Percentiles rank a stretch among this genome's conserved stretches.
These are phyloP conservation scores for Drosophila maculinotata DNA, from an alignment of 2,888 invertebrate genomes.

Conservation along the genomic window DNA sequence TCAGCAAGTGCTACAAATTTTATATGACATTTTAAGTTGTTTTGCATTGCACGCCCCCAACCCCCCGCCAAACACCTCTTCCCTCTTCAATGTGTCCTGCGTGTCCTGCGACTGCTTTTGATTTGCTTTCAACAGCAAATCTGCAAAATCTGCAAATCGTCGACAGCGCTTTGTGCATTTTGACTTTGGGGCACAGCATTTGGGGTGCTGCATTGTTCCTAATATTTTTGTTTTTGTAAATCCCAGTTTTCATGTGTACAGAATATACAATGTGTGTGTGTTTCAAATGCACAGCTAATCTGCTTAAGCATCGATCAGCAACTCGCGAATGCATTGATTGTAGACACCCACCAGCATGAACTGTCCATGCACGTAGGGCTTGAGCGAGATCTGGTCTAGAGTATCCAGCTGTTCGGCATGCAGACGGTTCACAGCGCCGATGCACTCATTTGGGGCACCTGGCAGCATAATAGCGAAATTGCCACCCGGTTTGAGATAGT, in stretches of 20 bases:
- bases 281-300: too few species aligned
- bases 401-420: constrained; percentile 31
- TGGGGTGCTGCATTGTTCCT: constrained; percentile 40
- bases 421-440: constrained; percentile 14
- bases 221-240: constrained; percentile 2
- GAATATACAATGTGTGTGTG: not conserved
- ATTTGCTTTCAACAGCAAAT: constrained; percentile 64
- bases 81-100: not conserved
- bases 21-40: constrained; percentile 79
- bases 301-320: not conserved
- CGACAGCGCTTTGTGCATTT: constrained; percentile 54
- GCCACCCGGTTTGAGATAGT: constrained; percentile 40
- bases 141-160: constrained; percentile 41
- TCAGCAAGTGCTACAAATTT: constrained; percentile 77
- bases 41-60: constrained; percentile 62
- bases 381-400: constrained; percentile 33
- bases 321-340: constrained; percentile 8
- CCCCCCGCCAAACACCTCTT: not conserved
- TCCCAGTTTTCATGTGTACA: not conserved
- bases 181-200: constrained; percentile 60
- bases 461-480: constrained; percentile 37
- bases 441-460: not conserved
- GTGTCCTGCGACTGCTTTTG: constrained; percentile 39
- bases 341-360: constrained; percentile 36
- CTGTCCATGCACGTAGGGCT: constrained; percentile 33